These are phyloP conservation scores for Portunus trituberculatus DNA, from an alignment of 1,140 invertebrate species.

Conservation along the genomic window DNA sequence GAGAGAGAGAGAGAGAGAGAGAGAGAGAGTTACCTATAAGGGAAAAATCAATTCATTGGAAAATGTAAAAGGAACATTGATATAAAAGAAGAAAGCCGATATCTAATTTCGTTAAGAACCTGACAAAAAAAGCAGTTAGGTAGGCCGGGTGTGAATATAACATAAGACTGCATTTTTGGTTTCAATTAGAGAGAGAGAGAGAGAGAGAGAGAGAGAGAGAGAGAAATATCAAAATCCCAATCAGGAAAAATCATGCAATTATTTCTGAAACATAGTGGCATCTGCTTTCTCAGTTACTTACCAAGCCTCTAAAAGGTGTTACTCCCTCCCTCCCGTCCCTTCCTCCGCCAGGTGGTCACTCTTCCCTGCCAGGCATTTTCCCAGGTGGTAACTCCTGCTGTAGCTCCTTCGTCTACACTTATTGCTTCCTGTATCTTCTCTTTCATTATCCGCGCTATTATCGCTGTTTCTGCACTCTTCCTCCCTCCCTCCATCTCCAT, in stretches of 20 bases:
- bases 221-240: too few species aligned
- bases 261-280: neutral
- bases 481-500: neutral
- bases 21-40: neutral
- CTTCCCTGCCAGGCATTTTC: neutral
- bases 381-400: too few species aligned
- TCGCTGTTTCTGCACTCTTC: neutral
- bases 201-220: too few species aligned
- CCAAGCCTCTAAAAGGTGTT: neutral
- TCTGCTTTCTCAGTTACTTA: neutral
- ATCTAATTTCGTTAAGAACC: neutral
- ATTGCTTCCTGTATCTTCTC: too few species aligned
- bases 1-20: constrained; percentile 26
- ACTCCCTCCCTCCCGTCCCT: neutral
- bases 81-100: neutral
- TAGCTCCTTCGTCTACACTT: too few species aligned
- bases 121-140: neutral
- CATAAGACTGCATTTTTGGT: too few species aligned
- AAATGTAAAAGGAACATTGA: neutral
- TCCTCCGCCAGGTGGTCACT: neutral
- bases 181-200: too few species aligned
- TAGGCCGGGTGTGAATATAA: neutral
- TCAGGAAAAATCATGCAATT: too few species aligned
- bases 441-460: too few species aligned
- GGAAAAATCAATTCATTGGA: neutral